A percentile compares a stretch with the other conserved stretches of the same genome.
Conservation (phyloP, 2,888 invertebrate genomes). For the Acholoe squamosa region DNA sequence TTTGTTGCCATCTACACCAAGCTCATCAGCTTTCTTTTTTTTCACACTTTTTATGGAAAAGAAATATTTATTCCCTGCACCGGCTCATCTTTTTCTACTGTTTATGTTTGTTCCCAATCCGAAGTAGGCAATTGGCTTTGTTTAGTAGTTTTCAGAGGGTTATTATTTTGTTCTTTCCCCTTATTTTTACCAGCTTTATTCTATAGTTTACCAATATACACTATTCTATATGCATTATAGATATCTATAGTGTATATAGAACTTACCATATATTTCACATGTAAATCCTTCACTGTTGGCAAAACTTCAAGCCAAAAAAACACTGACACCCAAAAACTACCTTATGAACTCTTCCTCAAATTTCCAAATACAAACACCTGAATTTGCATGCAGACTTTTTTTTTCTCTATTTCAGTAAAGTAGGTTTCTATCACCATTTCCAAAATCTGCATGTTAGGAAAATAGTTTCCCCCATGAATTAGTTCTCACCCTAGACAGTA, state of each 20-base stretch:
- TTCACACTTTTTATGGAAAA: too few relatives aligned
- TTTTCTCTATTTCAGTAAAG: background rate
- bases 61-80: too few relatives aligned
- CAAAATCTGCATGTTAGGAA: background rate
- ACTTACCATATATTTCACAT: too few relatives aligned
- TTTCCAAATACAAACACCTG: background rate
- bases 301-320: too few relatives aligned
- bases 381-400: background rate
- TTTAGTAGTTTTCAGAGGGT: background rate
- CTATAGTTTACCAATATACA: background rate
- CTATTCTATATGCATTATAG: background rate
- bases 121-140: too few relatives aligned
- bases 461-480: background rate
- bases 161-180: background rate
- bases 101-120: too few relatives aligned
- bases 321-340: background rate
- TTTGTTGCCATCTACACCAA: too few relatives aligned
- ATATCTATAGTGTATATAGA: background rate
- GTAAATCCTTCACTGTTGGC: too few relatives aligned
- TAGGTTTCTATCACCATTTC: background rate
- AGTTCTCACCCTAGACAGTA: background rate
- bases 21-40: too few relatives aligned
- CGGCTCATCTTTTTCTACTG: too few relatives aligned
- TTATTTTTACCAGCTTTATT: background rate
- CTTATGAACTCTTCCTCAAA: background rate